These are phyloP conservation scores for Aphaenogaster floridana DNA, from an alignment of 1,140 invertebrate genomes.

Conservation along the genomic window DNA sequence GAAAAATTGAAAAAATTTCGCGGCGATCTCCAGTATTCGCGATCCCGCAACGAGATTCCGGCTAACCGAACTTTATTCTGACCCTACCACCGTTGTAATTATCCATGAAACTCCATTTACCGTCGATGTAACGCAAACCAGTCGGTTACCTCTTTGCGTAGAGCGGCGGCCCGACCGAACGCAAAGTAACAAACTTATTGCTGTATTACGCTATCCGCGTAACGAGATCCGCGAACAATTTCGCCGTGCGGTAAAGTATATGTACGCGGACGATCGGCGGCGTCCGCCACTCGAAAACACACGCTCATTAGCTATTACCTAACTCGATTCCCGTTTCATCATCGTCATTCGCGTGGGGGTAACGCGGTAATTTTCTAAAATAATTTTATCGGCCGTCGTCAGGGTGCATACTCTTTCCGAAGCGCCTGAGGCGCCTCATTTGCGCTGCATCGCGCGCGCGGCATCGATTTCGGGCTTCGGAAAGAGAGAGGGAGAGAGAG, in stretches of 20 bases:
- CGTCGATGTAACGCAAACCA: conserved; percentile 46
- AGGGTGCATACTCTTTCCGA: conserved; percentile 39
- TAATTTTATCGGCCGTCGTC: conserved; percentile 63
- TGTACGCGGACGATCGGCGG: conserved; percentile 19
- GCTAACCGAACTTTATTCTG: conserved; percentile 40
- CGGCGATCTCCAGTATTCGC: neutral
- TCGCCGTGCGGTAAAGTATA: conserved; percentile 38
- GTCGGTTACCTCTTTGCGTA: conserved; percentile 48
- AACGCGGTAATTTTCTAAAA: conserved; percentile 63
- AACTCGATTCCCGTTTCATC: conserved; percentile 61
- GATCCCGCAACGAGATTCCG: conserved; percentile 28
- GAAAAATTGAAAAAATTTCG: conserved; percentile 40
- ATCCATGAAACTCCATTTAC: conserved; percentile 54
- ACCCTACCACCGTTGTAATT: conserved; percentile 33
- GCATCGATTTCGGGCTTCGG: conserved; percentile 70
- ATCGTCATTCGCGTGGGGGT: conserved; percentile 16
- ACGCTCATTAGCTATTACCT: conserved; percentile 57
- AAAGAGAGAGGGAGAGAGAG: conserved; percentile 21
- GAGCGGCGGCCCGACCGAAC: neutral
- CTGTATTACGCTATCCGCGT: conserved; percentile 35
- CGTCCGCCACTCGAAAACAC: conserved; percentile 33
- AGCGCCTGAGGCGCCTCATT: conserved; percentile 12
- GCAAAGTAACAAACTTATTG: conserved; percentile 56
- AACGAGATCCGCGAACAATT: conserved; percentile 55
- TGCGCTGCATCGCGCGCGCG: conserved; percentile 11